These are phyloP conservation scores for Etheostoma cragini DNA, from an alignment of 2,113 vertebrate species.

Conservation along the genomic window DNA sequence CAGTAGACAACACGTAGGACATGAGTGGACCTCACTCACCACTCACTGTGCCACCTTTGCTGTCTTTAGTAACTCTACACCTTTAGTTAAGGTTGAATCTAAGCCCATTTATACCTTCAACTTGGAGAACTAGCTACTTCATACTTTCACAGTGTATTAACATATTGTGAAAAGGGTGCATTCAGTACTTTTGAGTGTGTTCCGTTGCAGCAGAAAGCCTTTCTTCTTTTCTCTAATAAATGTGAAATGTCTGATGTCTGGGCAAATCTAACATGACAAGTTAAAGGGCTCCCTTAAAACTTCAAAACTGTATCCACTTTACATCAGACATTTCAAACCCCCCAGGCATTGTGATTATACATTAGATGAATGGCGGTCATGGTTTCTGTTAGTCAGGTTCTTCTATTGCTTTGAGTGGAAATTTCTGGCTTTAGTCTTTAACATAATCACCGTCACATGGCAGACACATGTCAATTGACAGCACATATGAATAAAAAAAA, in stretches of 20 bases:
- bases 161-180: conserved; percentile 13
- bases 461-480: neutral
- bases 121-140: neutral
- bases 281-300: too few relatives aligned
- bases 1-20: conserved; percentile 18
- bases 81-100: conserved; percentile 34
- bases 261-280: too few relatives aligned
- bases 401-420: neutral
- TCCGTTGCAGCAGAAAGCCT: conserved; percentile 1
- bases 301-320: neutral
- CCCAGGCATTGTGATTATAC: neutral
- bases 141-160: conserved; percentile 12
- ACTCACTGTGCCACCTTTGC: neutral
- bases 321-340: neutral
- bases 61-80: conserved; percentile 8
- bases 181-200: neutral
- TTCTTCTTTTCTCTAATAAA: neutral
- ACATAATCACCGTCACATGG: conserved; percentile 13
- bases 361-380: neutral
- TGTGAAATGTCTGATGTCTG: too few relatives aligned
- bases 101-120: conserved; percentile 22
- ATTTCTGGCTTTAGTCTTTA: conserved; percentile 7
- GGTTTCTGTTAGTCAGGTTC: neutral
- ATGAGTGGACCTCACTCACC: conserved; percentile 1
- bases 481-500: conserved; percentile 20